A percentile compares a stretch with the other conserved stretches of the same genome.
Conservation (phyloP, 2,113 vertebrate genomes). For the Otocyon megalotis region DNA sequence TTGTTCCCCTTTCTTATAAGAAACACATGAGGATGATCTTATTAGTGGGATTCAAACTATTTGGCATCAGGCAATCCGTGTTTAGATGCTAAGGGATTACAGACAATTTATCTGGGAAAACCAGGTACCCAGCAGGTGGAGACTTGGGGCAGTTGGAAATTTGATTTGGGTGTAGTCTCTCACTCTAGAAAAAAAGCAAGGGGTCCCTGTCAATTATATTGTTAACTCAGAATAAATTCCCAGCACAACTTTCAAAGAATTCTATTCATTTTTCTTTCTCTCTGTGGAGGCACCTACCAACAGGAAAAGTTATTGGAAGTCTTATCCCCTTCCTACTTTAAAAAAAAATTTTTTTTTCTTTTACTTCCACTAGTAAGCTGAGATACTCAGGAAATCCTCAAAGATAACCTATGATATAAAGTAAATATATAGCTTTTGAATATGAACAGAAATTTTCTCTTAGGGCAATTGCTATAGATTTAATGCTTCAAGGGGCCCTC, state of each 20-base stretch:
- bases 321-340: neutral
- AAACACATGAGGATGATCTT: neutral
- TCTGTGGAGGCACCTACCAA: neutral
- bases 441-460: neutral
- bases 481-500: neutral
- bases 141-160: neutral
- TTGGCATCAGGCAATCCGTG: neutral
- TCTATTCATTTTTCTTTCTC: neutral
- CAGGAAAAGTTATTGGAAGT: neutral
- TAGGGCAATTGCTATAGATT: neutral
- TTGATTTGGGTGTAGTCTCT: neutral
- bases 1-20: neutral
- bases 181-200: neutral
- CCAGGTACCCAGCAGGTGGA: neutral
- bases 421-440: neutral
- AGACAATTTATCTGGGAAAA: neutral
- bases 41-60: neutral
- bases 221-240: neutral
- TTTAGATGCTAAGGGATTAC: neutral
- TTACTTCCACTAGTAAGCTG: neutral
- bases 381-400: neutral
- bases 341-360: neutral
- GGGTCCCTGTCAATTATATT: neutral
- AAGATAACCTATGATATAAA: neutral
- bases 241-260: neutral